Percentiles rank a stretch among this genome's conserved stretches.
phyloP scores from a whole-genome alignment of 2,113 vertebrate species.

The Trachemys scripta region DNA sequence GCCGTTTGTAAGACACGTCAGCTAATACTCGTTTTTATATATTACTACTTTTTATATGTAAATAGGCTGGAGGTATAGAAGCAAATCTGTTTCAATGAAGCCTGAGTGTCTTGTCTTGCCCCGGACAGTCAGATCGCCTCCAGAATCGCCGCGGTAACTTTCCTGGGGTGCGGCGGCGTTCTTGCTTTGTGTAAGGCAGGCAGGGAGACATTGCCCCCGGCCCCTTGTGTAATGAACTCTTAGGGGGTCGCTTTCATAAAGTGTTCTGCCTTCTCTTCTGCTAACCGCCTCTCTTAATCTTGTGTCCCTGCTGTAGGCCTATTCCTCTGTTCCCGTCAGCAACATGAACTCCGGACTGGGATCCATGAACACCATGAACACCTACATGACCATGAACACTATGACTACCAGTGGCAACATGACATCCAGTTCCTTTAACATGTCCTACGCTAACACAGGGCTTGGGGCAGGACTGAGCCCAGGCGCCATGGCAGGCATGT shows the following conservation, averaged over 20 bases:
- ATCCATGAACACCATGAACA: slow-evolving; percentile 93
- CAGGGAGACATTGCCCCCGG: background rate
- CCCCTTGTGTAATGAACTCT: background rate
- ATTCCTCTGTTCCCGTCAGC: slow-evolving; percentile 91
- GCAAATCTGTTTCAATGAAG: too few species aligned
- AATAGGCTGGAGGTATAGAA: background rate
- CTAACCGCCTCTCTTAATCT: slow-evolving; percentile 64
- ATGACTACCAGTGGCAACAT: slow-evolving; percentile 91
- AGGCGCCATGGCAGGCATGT: slow-evolving; percentile 84
- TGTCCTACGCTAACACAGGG: slow-evolving; percentile 94
- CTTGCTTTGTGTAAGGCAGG: too few species aligned
- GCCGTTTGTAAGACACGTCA: background rate
- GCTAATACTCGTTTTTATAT: too few species aligned
- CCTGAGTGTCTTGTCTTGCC: background rate
- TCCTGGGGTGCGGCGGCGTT: background rate
- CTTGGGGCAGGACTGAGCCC: slow-evolving; percentile 89
- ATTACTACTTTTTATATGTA: background rate
- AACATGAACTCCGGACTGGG: slow-evolving; percentile 92
- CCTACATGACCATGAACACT: slow-evolving; percentile 93
- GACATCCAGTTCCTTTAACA: slow-evolving; percentile 94
- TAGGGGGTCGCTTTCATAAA: background rate
- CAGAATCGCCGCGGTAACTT: background rate
- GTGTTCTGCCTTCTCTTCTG: background rate
- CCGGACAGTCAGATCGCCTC: background rate
- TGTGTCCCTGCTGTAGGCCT: slow-evolving; percentile 85